Conservation (phyloP, 2,888 invertebrate genomes). For the Euspilapteryx auroguttella region DNA sequence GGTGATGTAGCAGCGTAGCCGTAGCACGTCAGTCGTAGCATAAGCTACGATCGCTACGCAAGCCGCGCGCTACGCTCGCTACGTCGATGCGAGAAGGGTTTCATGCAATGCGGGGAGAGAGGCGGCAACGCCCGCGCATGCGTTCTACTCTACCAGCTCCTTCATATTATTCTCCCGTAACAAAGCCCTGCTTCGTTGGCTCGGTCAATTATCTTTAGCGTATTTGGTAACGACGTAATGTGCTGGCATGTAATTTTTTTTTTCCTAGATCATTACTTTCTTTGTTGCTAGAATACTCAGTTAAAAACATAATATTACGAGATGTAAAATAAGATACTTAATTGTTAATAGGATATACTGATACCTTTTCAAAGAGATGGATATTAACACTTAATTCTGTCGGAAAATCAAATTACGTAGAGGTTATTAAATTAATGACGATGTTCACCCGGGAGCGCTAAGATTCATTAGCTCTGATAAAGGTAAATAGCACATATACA, state of each 20-base stretch:
- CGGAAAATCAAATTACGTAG: no score
- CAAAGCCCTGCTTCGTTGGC: conserved; percentile 36
- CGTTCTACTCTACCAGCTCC: conserved; percentile 22
- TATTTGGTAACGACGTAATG: conserved; percentile 19
- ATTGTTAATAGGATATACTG: neutral
- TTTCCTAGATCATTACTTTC: conserved; percentile 2
- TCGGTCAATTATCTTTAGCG: conserved; percentile 37
- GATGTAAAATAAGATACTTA: neutral
- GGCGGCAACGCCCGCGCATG: conserved; percentile 28
- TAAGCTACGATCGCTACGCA: conserved; percentile 3
- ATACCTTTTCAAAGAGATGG: neutral
- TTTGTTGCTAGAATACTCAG: no score
- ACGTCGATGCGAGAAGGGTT: conserved; percentile 11
- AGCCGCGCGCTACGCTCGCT: conserved; percentile 4
- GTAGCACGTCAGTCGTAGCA: conserved; percentile 12
- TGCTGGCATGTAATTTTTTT: conserved; percentile 11
- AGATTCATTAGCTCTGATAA: conserved; percentile 25
- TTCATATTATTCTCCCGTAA: conserved; percentile 37
- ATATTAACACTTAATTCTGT: neutral
- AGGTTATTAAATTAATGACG: conserved; percentile 24
- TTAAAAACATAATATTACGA: no score
- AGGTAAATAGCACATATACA: no score
- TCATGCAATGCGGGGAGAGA: conserved; percentile 27
- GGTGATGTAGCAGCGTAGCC: no score
- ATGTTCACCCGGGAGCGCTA: conserved; percentile 20